Evolutionary conservation across 2,797 vertebrate genomes (phyloP), one percentile per base, ranked within the genome.

Genomic region (Ficedula albicollis): DNA sequence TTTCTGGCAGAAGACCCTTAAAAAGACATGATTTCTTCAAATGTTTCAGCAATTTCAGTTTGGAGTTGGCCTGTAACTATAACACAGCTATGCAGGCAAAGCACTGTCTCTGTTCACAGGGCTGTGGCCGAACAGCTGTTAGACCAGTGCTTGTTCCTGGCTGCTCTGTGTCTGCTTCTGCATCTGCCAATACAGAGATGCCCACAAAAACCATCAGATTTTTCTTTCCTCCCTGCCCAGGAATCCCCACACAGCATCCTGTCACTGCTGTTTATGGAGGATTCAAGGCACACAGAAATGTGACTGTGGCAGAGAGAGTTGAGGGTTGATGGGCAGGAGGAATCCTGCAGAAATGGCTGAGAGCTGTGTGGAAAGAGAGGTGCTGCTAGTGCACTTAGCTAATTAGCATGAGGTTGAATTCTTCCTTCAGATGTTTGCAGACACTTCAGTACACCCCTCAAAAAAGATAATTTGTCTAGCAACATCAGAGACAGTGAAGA

Each of bases 161-260:
- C 30, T 58, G 16, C 25, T 62, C 4, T 58, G 29, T 14, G 16
- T 49, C 66, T 64, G 15, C 17, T 75, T 87, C 70, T 69, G 34
- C 30, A 46, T 51, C 46, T 91, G 7, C 27, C 55, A 43, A 69
- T 76, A 69, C 2, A 76, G 5, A 68, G 38, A 18, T 39, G 18
- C 3, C 20, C 44, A 66, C 27, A 92, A 75, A 75, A 10, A 10
- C 39, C 39, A 69, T 63, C 9, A 52, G 25, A 56, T 48, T 84
- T 46, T 81, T 14, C 34, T 59, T 74, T 56, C 15, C 44, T 56
- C 26, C 18, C 29, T 32, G 3, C 10, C 13, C 17, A 46, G 51
- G 25, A 34, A 64, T 49, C n/a, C 11, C 49, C 52, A 48, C 0
- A 0, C 11, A 49, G 32, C 26, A 10, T 49, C 15, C 6, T 9